Percentiles rank a stretch among this genome's conserved stretches.
Conservation (phyloP, 92 coral and sea anemone genomes). For the Zoanthus sansibaricus region DNA sequence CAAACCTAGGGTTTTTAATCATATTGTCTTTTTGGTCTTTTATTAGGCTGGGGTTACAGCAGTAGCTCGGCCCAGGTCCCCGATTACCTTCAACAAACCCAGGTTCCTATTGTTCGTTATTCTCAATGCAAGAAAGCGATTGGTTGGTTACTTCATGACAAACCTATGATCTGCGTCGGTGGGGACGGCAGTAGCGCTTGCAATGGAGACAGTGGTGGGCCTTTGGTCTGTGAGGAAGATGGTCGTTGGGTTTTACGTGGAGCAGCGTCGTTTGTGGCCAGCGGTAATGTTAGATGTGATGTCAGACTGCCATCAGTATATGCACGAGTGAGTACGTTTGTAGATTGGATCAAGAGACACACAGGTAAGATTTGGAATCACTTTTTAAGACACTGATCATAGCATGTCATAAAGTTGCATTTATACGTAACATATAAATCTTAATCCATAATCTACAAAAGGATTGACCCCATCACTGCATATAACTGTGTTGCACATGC, state of each 20-base stretch:
- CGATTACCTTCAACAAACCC: constrained; percentile 19
- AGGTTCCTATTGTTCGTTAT: constrained; percentile 21
- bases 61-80: constrained; percentile 30
- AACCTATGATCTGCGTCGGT: constrained; percentile 37
- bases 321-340: constrained; percentile 27
- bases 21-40: not conserved
- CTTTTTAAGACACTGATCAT: no score
- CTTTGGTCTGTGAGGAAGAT: constrained; percentile 31
- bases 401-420: no score
- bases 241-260: constrained; percentile 36
- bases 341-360: constrained; percentile 30
- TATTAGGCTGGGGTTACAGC: constrained; percentile 41
- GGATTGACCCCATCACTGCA: no score
- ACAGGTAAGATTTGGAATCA: not conserved
- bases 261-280: constrained; percentile 36
- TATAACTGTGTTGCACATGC: no score
- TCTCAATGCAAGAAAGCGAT: constrained; percentile 10
- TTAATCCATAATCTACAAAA: no score
- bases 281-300: constrained; percentile 36
- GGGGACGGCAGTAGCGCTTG: constrained; percentile 26
- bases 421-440: no score
- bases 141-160: constrained; percentile 30
- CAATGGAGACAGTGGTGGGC: constrained; percentile 40
- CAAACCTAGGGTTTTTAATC: not conserved
- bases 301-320: constrained; percentile 30